Evolutionary conservation across 2,113 vertebrate species (phyloP).

Genomic region (Prionailurus bengalensis): DNA sequence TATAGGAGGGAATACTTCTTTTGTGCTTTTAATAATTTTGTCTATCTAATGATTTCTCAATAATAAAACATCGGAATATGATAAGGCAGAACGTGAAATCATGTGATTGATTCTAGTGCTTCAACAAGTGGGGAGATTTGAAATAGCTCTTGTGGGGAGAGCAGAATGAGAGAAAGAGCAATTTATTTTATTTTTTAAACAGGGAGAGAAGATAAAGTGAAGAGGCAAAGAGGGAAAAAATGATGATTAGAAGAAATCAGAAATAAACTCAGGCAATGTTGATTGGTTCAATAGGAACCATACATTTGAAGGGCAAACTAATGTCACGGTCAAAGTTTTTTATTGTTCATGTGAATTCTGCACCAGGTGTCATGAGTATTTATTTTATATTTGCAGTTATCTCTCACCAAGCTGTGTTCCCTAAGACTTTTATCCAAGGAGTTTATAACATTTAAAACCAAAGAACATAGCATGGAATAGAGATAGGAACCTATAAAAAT

Average conservation of each 20-base stretch:
- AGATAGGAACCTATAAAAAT: neutral
- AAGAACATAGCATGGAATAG: neutral
- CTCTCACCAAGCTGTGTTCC: neutral
- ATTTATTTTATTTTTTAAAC: neutral
- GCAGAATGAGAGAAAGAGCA: neutral
- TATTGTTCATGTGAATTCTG: neutral
- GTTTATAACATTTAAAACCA: constrained; percentile 30
- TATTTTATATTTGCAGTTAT: neutral
- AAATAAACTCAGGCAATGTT: neutral
- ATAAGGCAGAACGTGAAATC: neutral
- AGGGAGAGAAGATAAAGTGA: neutral
- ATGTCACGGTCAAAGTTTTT: neutral
- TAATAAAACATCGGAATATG: neutral
- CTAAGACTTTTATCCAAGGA: constrained; percentile 7
- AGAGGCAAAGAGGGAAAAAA: neutral
- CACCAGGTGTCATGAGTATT: neutral
- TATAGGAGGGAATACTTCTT: neutral
- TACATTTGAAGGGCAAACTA: neutral
- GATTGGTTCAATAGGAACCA: neutral
- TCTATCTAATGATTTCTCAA: constrained; percentile 1
- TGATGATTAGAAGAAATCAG: neutral
- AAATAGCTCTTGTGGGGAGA: neutral
- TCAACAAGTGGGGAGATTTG: neutral
- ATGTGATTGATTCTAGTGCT: neutral
- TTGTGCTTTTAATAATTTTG: neutral